Conservation (phyloP, 2,888 invertebrate genomes). For the Dolichomitus sp. region DNA sequence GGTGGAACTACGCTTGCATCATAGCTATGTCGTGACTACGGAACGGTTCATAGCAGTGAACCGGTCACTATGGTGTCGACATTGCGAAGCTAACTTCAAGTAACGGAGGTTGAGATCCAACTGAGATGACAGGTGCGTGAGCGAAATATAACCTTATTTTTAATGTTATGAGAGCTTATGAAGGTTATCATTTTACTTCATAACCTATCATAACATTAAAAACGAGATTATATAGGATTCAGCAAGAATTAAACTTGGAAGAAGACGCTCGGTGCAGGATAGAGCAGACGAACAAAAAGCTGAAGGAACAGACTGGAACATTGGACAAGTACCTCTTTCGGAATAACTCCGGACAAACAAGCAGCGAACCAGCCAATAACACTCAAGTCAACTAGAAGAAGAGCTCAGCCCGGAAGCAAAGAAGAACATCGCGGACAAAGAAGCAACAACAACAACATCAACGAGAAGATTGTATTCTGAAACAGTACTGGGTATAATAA, state of each 20-base stretch:
- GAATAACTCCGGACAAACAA: background rate
- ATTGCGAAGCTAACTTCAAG: too few relatives aligned
- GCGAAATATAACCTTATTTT: too few relatives aligned
- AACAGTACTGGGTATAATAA: background rate
- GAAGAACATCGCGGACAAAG: background rate
- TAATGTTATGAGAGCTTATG: too few relatives aligned
- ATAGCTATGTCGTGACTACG: too few relatives aligned
- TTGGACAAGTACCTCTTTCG: background rate
- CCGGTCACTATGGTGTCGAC: too few relatives aligned
- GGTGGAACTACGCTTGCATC: too few relatives aligned
- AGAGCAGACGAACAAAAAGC: background rate
- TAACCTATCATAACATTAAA: too few relatives aligned
- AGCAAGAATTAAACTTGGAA: background rate
- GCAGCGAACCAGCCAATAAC: background rate
- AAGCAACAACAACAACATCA: background rate
- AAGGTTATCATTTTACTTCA: too few relatives aligned
- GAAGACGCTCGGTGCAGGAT: background rate
- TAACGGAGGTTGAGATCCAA: too few relatives aligned
- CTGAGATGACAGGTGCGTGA: too few relatives aligned
- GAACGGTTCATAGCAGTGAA: too few relatives aligned
- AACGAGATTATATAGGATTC: too few relatives aligned
- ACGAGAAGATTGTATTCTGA: background rate
- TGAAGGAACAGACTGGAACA: background rate
- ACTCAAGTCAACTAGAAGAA: background rate
- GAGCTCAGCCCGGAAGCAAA: background rate